phyloP scores from a whole-genome alignment of 2,797 vertebrate genomes.

The Scolopax rusticola region DNA sequence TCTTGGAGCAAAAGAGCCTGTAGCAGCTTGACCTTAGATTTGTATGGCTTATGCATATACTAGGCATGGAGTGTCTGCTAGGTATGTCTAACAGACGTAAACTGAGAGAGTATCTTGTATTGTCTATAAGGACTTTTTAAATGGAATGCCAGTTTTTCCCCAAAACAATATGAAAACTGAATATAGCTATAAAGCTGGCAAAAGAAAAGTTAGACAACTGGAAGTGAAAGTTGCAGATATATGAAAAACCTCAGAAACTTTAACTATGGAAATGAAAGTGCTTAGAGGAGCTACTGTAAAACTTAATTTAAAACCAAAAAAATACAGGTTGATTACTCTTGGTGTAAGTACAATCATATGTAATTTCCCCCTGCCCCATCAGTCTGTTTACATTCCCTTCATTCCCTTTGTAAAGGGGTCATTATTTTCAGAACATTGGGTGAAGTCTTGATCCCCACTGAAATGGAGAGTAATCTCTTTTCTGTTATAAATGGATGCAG shows the following conservation, averaged over 20 bases:
- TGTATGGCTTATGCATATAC: background rate
- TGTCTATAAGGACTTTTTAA: background rate
- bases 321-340: background rate
- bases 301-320: background rate
- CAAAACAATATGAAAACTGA: background rate
- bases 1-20: background rate
- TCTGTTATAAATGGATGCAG: background rate
- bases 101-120: background rate
- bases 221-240: background rate
- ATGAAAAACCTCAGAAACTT: conserved; percentile 14
- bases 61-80: background rate
- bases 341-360: background rate
- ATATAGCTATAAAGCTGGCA: background rate
- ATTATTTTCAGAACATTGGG: background rate
- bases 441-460: background rate
- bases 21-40: background rate
- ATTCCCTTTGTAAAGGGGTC: background rate
- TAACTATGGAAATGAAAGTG: background rate
- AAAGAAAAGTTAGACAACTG: background rate
- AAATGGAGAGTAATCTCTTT: background rate
- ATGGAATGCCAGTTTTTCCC: background rate
- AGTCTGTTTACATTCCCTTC: background rate
- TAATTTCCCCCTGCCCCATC: background rate
- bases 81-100: background rate
- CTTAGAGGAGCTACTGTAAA: background rate